A percentile compares a stretch with the other conserved stretches of the same genome.
phyloP scores from a whole-genome alignment of 2,113 vertebrate species.

The Gulo gulo region DNA sequence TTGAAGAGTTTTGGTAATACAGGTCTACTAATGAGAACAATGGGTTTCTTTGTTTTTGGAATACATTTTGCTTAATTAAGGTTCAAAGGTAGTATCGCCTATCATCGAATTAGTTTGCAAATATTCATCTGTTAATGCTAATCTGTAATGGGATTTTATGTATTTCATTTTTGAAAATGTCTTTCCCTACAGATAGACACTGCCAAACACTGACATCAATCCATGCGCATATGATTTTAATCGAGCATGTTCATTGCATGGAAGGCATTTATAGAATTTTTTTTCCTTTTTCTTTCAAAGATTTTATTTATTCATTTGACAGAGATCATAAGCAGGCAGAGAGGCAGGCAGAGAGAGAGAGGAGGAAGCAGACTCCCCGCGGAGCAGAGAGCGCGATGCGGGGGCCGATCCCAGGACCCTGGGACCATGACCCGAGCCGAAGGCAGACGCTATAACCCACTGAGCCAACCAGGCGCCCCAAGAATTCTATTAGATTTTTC shows the following conservation, averaged over 20 bases:
- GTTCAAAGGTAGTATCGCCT: constrained; percentile 41
- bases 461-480: no score
- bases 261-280: constrained; percentile 41
- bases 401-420: no score
- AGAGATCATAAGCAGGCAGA: no score
- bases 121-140: constrained; percentile 55
- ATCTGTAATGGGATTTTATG: constrained; percentile 35
- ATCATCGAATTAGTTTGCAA: constrained; percentile 45
- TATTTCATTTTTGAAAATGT: constrained; percentile 52
- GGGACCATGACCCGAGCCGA: no score
- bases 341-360: no score
- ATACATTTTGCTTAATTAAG: constrained; percentile 42
- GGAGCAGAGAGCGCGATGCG: no score
- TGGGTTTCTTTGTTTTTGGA: constrained; percentile 27
- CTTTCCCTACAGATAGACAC: constrained; percentile 41
- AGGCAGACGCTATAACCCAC: no score
- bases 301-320: no score
- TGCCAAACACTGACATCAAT: constrained; percentile 43
- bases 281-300: no score
- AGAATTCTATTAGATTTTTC: constrained; percentile 46
- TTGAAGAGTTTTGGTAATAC: neutral
- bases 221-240: constrained; percentile 30
- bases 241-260: constrained; percentile 13
- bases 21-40: constrained; percentile 36
- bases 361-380: no score